phyloP scores from a whole-genome alignment of 2,888 invertebrate genomes.

The Alitta virens region DNA sequence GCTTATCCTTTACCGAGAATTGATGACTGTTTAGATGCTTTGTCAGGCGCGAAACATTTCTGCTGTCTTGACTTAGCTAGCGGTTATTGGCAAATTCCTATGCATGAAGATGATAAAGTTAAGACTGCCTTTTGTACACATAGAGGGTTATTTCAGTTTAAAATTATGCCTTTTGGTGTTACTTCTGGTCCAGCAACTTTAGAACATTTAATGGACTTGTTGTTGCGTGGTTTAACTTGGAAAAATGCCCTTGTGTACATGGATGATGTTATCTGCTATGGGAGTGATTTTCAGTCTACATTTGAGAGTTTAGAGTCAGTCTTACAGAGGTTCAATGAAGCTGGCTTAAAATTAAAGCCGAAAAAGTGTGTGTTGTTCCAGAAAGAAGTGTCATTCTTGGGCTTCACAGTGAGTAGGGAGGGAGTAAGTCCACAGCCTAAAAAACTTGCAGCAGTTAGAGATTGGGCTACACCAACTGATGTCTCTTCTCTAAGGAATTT shows the following conservation, averaged over 20 bases:
- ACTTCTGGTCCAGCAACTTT: not conserved
- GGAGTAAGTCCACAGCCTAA: not conserved
- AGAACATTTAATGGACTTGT: not conserved
- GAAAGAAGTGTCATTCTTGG: not conserved
- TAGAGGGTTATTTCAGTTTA: not conserved
- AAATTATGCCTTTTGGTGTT: conserved; percentile 3
- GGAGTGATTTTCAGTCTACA: not conserved
- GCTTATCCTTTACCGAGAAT: not conserved
- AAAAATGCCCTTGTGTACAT: not conserved
- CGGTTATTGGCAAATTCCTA: conserved; percentile 1
- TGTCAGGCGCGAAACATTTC: not conserved
- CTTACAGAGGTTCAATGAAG: not conserved
- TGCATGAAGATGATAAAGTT: not conserved
- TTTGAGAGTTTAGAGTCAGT: not conserved
- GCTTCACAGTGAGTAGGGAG: not conserved
- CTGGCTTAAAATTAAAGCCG: not conserved
- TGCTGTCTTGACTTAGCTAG: not conserved
- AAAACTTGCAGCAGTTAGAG: not conserved
- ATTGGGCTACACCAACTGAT: not conserved
- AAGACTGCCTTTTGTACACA: not conserved
- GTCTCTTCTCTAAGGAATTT: not conserved
- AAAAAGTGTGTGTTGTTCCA: not conserved
- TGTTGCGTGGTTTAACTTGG: not conserved
- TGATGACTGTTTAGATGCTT: not conserved
- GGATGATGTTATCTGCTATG: not conserved